Base-by-base conservation (phyloP, 2,888 invertebrate species). In the Microplitis manilae region DNA sequence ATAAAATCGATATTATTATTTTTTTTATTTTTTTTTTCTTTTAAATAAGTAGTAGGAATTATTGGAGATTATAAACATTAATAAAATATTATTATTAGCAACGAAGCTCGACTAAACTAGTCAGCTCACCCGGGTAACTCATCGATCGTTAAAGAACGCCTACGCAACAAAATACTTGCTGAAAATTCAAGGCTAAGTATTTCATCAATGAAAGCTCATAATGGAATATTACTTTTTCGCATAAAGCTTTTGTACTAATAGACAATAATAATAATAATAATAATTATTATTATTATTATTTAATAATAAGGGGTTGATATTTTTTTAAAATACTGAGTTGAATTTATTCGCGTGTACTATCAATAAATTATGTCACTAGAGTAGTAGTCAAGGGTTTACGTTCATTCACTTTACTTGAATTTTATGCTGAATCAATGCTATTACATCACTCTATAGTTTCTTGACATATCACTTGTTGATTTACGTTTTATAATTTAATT, bases 91-190 rank as follows among this genome's bases (percentile, higher is more conserved):
- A 13, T 65, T 65, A 65, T 65, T 65, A 65, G 30, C 65, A 30
- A 20, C 6, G 20, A 20, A 70, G 70, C 70, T 70, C 20, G 20
- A 39, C 30, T 6, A 17, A 20, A 15, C 6, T 7, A 38, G 40
- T 8, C 17, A 40, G 59, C 40, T 50, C 60, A 30, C 77, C 68
- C 70, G 77, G 74, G 70, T 13, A 62, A 74, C 64, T 77, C 38
- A 77, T 77, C 70, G 77, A 77, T 77, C 77, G 77, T 65, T 60
- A 38, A 41, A 15, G 41, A 41, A 70, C 75, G 38, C 64, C 75
- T 38, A 69, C 64, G 64, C 62, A 62, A 65, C 65, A 38, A n/a
- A 65, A 65, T 65, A 38, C 20, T 13, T 30, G 30, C 13, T 65
- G 13, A 65, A 65, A 13, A 30, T 65, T 30, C 5, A 65, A 65